These are phyloP conservation scores for Philotrypesis tridentata DNA, from an alignment of 1,140 invertebrate species.

Conservation along the genomic window DNA sequence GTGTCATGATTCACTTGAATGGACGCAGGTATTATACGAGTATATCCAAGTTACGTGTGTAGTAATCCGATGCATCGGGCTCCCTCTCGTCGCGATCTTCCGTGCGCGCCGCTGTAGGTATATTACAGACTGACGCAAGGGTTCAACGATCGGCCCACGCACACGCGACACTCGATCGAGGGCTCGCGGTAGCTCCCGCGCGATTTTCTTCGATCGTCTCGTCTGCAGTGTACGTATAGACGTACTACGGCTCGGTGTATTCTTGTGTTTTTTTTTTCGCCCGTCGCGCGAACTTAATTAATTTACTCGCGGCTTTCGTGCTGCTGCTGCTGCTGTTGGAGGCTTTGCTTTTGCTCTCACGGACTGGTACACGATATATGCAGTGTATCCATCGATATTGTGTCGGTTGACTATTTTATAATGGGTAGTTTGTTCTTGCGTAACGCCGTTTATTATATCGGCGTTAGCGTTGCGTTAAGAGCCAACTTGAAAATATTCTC, in stretches of 20 bases:
- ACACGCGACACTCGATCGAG: neutral
- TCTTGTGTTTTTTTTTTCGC: neutral
- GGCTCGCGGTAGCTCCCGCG: neutral
- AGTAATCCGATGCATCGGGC: constrained; percentile 12
- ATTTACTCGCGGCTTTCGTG: neutral
- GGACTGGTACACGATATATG: no score
- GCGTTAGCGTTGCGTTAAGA: no score
- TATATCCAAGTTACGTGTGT: constrained; percentile 40
- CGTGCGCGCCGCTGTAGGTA: neutral
- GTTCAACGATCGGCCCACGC: constrained; percentile 59
- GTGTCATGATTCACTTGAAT: constrained; percentile 37
- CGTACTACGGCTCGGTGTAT: no score
- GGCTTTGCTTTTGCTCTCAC: no score
- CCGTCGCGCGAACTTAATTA: neutral
- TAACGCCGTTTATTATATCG: no score
- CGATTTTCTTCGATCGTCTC: neutral
- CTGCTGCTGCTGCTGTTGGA: no score
- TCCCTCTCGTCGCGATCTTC: neutral
- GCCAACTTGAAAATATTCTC: no score
- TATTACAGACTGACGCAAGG: constrained; percentile 56
- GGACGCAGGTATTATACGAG: constrained; percentile 20
- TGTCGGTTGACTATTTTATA: no score
- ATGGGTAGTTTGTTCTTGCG: no score
- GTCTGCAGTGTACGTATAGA: no score
- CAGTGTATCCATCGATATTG: no score